A percentile compares a stretch with the other conserved stretches of the same genome.
phyloP scores from a whole-genome alignment of 2,113 vertebrate genomes.

The Vombatus ursinus region DNA sequence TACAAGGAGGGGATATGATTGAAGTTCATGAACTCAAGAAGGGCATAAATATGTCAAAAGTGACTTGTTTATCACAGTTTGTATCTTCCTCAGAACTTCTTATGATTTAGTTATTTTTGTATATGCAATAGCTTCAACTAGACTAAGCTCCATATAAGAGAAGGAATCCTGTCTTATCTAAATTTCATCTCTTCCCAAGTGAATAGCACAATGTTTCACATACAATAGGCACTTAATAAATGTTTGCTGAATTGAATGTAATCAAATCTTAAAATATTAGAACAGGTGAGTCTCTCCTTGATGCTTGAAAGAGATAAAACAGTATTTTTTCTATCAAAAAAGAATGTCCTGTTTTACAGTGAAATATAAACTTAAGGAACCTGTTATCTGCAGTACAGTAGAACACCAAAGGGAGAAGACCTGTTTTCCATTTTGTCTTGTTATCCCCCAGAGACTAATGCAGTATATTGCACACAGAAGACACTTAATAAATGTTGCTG shows the following conservation, averaged over 20 bases:
- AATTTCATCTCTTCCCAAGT: neutral
- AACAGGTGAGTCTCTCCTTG: neutral
- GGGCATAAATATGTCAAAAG: neutral
- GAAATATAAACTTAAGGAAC: neutral
- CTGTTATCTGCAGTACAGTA: neutral
- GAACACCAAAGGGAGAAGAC: neutral
- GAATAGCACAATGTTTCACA: neutral
- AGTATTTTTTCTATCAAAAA: neutral
- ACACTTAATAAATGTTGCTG: neutral
- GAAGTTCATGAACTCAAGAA: neutral
- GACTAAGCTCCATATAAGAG: neutral
- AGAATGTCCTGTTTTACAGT: neutral
- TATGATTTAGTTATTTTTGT: neutral
- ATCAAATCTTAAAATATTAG: neutral
- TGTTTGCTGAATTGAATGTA: neutral
- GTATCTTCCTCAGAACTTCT: neutral
- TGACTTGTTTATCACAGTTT: neutral
- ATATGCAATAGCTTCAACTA: neutral
- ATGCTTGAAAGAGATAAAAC: neutral
- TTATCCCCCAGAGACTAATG: neutral
- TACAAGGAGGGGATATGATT: neutral
- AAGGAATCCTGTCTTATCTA: neutral
- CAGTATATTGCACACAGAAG: neutral
- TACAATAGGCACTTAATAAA: neutral
- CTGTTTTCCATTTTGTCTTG: neutral